Base-by-base conservation (phyloP, 2,888 invertebrate genomes). In the Lasioglossum villosulum region DNA sequence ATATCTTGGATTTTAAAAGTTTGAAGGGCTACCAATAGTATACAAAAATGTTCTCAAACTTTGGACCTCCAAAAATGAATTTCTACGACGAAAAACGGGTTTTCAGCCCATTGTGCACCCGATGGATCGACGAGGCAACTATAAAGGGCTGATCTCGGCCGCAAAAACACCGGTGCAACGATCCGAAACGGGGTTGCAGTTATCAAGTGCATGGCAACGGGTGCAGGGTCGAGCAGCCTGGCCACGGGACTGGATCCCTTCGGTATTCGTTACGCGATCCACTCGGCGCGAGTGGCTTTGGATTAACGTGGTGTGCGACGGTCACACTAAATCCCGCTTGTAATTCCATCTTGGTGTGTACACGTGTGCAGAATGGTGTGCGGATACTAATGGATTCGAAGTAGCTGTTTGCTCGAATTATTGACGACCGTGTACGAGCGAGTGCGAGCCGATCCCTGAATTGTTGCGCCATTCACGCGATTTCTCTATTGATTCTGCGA, bases 321-420 rank as follows among this genome's bases (percentile, higher is more conserved):
- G 30, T 68, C 68, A 14, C 52, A 63, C 37, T 34, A 52, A 68
- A 83, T 85, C 79, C 76, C 27, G 39, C 27, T 56, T 70, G 73
- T 76, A 83, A 85, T 85, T 75, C 73, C 80, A n/a, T 52, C n/a
- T n/a, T 10, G n/a, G 23, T 52, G 52, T 52, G 63, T 16, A 5
- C 30, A n/a, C 63, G 30, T 10, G 34, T 30, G 52, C n/a, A n/a
- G 52, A 8, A 52, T 4, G 52, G 82, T 75, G 71, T 34, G 45
- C 52, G 63, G 72, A 48, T 45, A 73, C 80, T 84, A 85, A 85
- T 85, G 85, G 80, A 85, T 85, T 83, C 84, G 80, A 77, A 83
- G 84, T 84, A 77, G 74, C 80, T 70, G 76, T 84, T 84, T 75
- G 80, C 59, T 42, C 63, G 74, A 85, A 85, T 85, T 83, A 85